These are phyloP conservation scores for Colius striatus DNA, from an alignment of 2,113 vertebrate genomes.

Conservation along the genomic window DNA sequence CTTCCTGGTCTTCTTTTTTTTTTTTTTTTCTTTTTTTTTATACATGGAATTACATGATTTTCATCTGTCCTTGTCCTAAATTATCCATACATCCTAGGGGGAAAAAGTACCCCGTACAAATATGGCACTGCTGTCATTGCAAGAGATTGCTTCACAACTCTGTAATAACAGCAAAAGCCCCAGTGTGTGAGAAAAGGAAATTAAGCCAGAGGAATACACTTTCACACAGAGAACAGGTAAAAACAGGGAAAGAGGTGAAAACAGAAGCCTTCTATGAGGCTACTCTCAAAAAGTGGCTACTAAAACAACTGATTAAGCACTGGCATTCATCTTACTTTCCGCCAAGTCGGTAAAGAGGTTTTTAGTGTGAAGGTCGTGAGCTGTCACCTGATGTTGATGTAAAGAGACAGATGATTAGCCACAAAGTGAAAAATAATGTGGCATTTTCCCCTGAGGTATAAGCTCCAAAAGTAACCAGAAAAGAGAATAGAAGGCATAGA, in stretches of 20 bases:
- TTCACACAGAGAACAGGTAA: neutral
- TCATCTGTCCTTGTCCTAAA: neutral
- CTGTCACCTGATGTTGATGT: constrained; percentile 2
- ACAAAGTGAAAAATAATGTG: constrained; percentile 47
- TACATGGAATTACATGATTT: neutral
- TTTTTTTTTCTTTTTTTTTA: neutral
- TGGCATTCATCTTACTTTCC: neutral
- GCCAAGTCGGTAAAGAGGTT: neutral
- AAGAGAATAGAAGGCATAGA: neutral
- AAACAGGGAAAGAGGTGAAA: neutral
- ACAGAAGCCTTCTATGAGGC: neutral
- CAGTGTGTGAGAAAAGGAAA: neutral
- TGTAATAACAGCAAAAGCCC: neutral
- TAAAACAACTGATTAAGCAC: neutral
- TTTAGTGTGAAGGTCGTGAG: neutral
- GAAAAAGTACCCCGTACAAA: neutral
- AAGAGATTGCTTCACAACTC: neutral
- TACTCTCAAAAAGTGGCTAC: neutral
- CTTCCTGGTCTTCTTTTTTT: neutral
- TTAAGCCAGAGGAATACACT: neutral
- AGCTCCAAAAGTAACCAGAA: neutral
- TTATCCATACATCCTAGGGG: neutral
- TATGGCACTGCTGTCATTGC: neutral
- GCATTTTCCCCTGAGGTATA: constrained; percentile 32
- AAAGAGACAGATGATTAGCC: constrained; percentile 54